phyloP scores from a whole-genome alignment of 2,888 invertebrate genomes.

The Antheraea assamensis region DNA sequence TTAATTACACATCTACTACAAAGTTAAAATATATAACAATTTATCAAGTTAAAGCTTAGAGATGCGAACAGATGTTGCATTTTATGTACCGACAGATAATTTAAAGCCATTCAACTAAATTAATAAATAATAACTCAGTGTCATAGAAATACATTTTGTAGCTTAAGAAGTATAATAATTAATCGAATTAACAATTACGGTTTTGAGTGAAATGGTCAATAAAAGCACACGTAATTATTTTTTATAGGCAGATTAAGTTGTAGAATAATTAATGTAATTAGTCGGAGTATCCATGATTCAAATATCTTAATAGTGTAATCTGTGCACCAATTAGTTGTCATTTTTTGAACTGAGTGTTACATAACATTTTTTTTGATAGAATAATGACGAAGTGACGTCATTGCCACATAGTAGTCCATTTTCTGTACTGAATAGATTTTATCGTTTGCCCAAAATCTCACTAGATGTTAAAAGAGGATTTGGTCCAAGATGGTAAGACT shows the following conservation, averaged over 20 bases:
- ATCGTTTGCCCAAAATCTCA: too few relatives aligned
- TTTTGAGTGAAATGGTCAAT: not conserved
- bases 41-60: not conserved
- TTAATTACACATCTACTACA: not conserved
- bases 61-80: not conserved
- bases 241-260: not conserved
- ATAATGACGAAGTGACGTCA: too few relatives aligned
- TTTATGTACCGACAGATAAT: constrained; percentile 1
- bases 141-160: constrained; percentile 11
- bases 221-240: constrained; percentile 9
- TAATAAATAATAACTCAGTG: constrained; percentile 12
- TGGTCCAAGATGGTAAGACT: too few relatives aligned
- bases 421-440: too few relatives aligned
- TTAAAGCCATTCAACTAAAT: not conserved
- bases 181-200: constrained; percentile 14
- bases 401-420: too few relatives aligned
- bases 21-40: not conserved
- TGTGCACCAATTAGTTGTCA: not conserved
- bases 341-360: not conserved
- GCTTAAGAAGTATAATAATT: constrained; percentile 2
- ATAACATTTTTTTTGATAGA: not conserved
- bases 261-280: constrained; percentile 6
- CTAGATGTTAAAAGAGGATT: too few relatives aligned
- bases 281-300: not conserved
- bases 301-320: not conserved